A percentile compares a stretch with the other conserved stretches of the same genome.
Conservation (phyloP, 1,140 invertebrate species). For the Zaprionus taronus region DNA sequence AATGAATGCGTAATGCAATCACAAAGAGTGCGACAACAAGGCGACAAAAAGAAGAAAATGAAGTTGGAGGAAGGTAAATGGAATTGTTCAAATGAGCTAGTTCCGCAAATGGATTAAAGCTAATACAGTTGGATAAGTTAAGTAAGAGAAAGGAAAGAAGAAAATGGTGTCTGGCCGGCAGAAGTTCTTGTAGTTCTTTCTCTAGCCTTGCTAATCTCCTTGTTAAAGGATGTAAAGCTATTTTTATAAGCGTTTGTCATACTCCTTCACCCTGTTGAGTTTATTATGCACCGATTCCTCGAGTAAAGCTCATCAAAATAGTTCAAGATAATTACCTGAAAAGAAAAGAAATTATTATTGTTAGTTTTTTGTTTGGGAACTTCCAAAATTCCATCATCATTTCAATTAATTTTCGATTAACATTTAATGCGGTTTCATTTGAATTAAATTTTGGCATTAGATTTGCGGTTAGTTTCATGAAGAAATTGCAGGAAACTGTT, state of each 20-base stretch:
- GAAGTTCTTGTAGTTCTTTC: too few species aligned
- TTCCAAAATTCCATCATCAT: too few species aligned
- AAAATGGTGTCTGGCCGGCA: too few species aligned
- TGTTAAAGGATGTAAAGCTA: too few species aligned
- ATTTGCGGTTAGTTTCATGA: too few species aligned
- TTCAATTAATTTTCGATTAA: not conserved
- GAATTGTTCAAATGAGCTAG: not conserved
- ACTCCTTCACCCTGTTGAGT: too few species aligned
- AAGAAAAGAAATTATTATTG: not conserved
- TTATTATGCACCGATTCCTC: too few species aligned
- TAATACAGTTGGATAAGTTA: too few species aligned
- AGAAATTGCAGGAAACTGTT: not conserved
- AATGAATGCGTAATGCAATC: slow-evolving; percentile 21
- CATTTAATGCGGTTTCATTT: not conserved
- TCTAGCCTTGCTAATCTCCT: fast-evolving
- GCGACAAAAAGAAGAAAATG: not conserved
- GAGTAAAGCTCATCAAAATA: too few species aligned
- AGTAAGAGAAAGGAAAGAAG: not conserved
- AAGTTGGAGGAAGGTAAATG: not conserved
- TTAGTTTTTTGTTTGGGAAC: not conserved
- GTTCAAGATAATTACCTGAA: slow-evolving; percentile 44
- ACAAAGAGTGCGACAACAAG: not conserved
- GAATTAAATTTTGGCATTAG: too few species aligned
- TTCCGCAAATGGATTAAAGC: not conserved
- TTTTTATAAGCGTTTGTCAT: too few species aligned